Evolutionary conservation across 2,797 vertebrate genomes (phyloP).

Genomic region (Triplophysa yarkandensis): DNA sequence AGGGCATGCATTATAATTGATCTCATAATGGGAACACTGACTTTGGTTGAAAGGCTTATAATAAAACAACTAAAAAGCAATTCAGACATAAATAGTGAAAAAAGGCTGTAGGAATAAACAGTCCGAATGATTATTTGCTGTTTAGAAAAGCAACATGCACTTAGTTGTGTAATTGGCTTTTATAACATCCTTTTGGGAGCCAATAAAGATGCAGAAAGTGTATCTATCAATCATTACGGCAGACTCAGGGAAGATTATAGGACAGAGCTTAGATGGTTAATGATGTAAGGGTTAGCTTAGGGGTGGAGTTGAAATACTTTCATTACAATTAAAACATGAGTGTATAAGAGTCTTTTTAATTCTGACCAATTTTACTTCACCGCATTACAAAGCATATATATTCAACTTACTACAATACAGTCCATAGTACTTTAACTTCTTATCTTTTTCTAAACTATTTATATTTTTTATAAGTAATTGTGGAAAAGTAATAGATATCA

Average conservation of each 20-base stretch:
- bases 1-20: not conserved
- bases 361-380: no score
- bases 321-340: no score
- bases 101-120: not conserved
- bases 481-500: no score
- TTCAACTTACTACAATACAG: no score
- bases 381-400: no score
- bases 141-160: not conserved
- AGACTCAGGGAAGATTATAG: not conserved
- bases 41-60: not conserved
- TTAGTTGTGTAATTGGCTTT: not conserved
- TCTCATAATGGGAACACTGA: not conserved
- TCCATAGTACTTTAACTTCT: no score
- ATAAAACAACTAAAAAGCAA: not conserved
- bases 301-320: not conserved
- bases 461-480: no score
- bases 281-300: not conserved
- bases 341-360: no score
- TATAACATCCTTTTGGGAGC: not conserved
- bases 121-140: conserved; percentile 1
- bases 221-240: not conserved
- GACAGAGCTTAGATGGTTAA: not conserved
- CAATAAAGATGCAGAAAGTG: not conserved
- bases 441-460: no score
- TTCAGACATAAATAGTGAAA: not conserved